A percentile compares a stretch with the other conserved stretches of the same genome.
These are phyloP conservation scores for Contarinia nasturtii DNA, from an alignment of 1,140 invertebrate species.

Conservation along the genomic window DNA sequence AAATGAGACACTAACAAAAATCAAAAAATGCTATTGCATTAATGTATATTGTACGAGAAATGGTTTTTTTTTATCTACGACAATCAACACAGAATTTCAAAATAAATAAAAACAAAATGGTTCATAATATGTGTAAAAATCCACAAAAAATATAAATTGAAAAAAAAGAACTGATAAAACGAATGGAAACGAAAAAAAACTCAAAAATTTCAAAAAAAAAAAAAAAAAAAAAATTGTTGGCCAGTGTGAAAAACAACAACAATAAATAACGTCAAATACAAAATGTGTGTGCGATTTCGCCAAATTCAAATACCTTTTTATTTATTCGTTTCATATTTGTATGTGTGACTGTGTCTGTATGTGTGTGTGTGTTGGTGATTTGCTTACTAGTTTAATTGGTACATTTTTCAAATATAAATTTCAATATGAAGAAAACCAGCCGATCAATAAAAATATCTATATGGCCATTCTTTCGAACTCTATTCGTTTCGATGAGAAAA, in stretches of 20 bases:
- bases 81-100: conserved; percentile 5
- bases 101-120: conserved; percentile 9
- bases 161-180: not conserved
- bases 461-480: no score
- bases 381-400: not conserved
- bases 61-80: no score
- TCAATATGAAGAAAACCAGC: no score
- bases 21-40: no score
- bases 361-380: not conserved
- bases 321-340: not conserved
- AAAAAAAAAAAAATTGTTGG: not conserved
- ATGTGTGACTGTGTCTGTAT: not conserved
- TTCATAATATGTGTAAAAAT: not conserved
- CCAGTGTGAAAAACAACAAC: not conserved
- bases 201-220: not conserved
- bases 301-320: not conserved
- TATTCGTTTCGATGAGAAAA: no score
- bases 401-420: no score
- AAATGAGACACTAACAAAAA: no score
- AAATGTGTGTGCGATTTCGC: not conserved
- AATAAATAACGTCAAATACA: not conserved
- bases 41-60: no score
- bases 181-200: not conserved
- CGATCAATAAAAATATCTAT: no score
- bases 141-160: not conserved